Evolutionary conservation across 2,888 invertebrate species (phyloP).

Genomic region (Xylophagus ater): DNA sequence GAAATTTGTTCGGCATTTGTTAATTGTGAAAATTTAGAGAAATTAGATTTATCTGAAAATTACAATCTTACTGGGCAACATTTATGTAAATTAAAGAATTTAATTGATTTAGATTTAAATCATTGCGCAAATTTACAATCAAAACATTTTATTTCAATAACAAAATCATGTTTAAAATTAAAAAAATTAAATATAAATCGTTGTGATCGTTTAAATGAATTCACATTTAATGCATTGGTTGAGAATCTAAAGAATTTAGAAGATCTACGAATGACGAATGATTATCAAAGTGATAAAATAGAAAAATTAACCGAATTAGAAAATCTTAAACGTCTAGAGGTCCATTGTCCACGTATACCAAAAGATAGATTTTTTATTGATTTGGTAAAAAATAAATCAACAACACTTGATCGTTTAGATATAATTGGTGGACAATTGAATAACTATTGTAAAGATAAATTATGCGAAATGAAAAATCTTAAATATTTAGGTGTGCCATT

Average conservation of each 20-base stretch:
- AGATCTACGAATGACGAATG: constrained; percentile 1
- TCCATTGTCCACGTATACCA: too few species aligned
- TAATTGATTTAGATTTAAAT: neutral
- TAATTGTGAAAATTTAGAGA: too few species aligned
- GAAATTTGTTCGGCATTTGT: too few species aligned
- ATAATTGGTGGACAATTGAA: too few species aligned
- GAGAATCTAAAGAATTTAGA: constrained; percentile 1
- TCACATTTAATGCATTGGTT: constrained; percentile 1
- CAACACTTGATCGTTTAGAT: too few species aligned
- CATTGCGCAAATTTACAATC: constrained; percentile 2
- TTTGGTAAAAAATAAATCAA: too few species aligned
- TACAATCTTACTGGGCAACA: constrained; percentile 1
- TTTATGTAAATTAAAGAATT: neutral
- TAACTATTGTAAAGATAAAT: too few species aligned
- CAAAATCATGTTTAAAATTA: neutral
- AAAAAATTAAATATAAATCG: constrained; percentile 1
- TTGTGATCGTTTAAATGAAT: constrained; percentile 4
- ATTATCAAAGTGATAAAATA: neutral
- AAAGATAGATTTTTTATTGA: too few species aligned
- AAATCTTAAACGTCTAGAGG: too few species aligned
- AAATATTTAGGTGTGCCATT: too few species aligned
- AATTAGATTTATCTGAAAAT: constrained; percentile 1
- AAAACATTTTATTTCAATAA: constrained; percentile 2
- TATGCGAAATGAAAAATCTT: too few species aligned
- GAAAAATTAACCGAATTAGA: neutral